Conservation (phyloP, 2,888 invertebrate species). For the Metacarcinus magister region DNA sequence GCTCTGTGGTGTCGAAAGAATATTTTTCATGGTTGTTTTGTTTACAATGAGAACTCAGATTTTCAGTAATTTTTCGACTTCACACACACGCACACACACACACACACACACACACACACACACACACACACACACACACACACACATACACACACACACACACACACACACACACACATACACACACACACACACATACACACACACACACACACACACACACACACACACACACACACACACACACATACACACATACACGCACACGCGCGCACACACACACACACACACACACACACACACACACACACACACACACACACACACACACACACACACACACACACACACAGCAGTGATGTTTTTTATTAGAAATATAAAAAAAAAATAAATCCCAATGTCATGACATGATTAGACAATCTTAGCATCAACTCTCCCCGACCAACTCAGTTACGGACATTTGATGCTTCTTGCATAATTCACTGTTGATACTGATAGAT, state of each 20-base stretch:
- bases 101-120: not conserved
- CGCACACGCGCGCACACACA: too few species aligned
- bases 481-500: not conserved
- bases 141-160: too few species aligned
- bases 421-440: not conserved
- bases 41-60: not conserved
- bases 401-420: not conserved
- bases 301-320: not conserved
- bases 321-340: conserved; percentile 35
- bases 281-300: not conserved
- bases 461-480: not conserved
- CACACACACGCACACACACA: not conserved
- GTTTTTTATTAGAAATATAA: not conserved
- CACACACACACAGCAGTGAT: conserved; percentile 26
- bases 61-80: not conserved
- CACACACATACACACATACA: too few species aligned
- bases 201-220: not conserved
- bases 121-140: too few species aligned
- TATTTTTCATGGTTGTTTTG: conserved; percentile 13
- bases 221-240: not conserved
- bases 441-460: too few species aligned
- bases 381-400: not conserved
- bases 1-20: not conserved
- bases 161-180: too few species aligned
- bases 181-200: not conserved